These are phyloP conservation scores for Netelia virgata DNA, from an alignment of 2,888 invertebrate genomes.

Conservation along the genomic window DNA sequence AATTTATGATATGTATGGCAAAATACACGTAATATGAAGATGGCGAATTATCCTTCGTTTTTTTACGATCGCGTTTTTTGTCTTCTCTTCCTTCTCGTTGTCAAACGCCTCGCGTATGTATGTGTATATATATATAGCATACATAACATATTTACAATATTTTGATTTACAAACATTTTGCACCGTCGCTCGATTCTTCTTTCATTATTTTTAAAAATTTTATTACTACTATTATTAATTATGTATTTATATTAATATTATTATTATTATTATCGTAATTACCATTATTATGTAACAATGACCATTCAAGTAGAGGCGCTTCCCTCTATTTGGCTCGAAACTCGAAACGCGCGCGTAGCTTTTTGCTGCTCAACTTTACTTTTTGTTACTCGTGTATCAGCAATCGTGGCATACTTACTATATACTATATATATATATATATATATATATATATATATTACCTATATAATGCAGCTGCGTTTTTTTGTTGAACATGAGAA, in stretches of 20 bases:
- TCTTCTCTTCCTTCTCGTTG: constrained; percentile 11
- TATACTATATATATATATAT: too few species aligned
- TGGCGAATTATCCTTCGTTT: neutral
- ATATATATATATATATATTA: neutral
- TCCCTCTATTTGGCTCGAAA: neutral
- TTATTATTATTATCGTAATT: constrained; percentile 52
- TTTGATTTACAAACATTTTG: constrained; percentile 55
- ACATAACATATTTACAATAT: constrained; percentile 63
- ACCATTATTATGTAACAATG: constrained; percentile 62
- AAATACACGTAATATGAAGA: constrained; percentile 8
- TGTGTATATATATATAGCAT: neutral
- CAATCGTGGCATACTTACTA: neutral
- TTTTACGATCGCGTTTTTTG: neutral
- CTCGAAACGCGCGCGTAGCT: neutral
- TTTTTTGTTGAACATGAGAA: neutral
- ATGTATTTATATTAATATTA: constrained; percentile 11
- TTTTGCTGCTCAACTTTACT: neutral
- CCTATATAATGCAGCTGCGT: neutral
- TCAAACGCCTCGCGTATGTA: neutral
- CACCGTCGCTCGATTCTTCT: constrained; percentile 4
- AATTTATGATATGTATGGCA: constrained; percentile 10
- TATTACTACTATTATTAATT: constrained; percentile 57
- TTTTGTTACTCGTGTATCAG: constrained; percentile 4
- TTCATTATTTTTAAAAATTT: constrained; percentile 21
- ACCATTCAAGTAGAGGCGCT: constrained; percentile 46